Base-by-base conservation (phyloP, 2,797 vertebrate species). In the Notoglanidium macrostoma region DNA sequence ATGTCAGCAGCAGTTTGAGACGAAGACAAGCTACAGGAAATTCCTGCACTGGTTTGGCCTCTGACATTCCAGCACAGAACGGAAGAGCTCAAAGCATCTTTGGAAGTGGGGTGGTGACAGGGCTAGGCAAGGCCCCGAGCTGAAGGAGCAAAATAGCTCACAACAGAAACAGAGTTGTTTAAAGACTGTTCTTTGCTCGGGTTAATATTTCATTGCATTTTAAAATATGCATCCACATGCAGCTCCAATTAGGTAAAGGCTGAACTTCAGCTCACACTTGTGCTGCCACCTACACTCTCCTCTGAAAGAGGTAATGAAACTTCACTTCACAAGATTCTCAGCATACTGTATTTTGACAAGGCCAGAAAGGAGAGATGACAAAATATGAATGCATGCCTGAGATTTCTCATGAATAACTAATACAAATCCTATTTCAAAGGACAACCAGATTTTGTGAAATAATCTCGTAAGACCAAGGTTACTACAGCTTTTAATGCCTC, bases 381-480 rank as follows among this genome's bases (percentile, higher is more conserved):
- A 76, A 84, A 87, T 83, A 86, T 68, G 55, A 86, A 23, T 79
- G 49, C 57, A 83, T 40, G 63, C 51, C 67, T 51, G 51, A 86
- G 81, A 85, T 49, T 73, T 83, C 86, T 44, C 85, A 88, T 88
- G 79, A 87, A 90, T 87, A 87, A 88, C 59, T 83, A 81, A 90
- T 85, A 90, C 77, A 87, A 91, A 88, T 89, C 83, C 59, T 63
- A 72, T 89, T 90, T 90, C 70, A 87, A 89, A 83, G 65, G 81
- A 80, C 68, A 57, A 83, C 76, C 51, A 87, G 85, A 89, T 86
- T 88, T 85, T 89, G 83, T 70, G 87, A 88, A 90, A 91, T 83
- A 91, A 91, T 88, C 90, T 87, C 72, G 51, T 78, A 90, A 90
- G 89, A 85, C 87, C 86, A 89, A 79, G 85, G 78, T 86, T 87